Percentiles rank a stretch among this genome's conserved stretches.
Conservation (phyloP, 2,888 invertebrate species). For the Gymnocheta viridis region DNA sequence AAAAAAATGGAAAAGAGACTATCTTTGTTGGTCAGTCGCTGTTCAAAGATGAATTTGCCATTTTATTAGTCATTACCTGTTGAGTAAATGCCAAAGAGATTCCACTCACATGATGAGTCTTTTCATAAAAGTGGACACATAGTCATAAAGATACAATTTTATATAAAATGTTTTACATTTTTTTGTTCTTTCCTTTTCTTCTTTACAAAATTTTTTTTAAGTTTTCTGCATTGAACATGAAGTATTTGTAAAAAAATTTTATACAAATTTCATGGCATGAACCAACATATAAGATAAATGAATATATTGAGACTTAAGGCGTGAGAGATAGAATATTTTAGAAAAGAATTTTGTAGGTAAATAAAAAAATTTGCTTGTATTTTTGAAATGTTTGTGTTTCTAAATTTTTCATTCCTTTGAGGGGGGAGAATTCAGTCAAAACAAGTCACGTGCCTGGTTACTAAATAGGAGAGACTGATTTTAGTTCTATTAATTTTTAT, state of each 20-base stretch:
- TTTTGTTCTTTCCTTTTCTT: neutral
- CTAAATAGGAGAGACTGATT: no score
- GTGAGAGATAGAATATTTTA: neutral
- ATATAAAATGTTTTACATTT: neutral
- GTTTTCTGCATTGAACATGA: neutral
- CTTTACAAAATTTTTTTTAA: neutral
- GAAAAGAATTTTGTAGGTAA: neutral
- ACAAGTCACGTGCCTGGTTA: no score
- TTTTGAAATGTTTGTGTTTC: no score
- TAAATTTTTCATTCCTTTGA: no score
- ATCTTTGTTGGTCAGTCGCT: constrained; percentile 4
- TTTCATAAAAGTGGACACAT: neutral
- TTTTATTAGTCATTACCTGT: constrained; percentile 65
- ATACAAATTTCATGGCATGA: neutral
- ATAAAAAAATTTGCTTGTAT: neutral
- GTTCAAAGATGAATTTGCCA: constrained; percentile 36
- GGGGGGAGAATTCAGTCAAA: no score
- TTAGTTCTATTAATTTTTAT: no score
- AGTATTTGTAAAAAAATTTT: neutral
- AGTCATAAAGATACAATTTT: neutral
- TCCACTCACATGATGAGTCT: constrained; percentile 9
- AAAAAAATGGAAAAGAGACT: constrained; percentile 1
- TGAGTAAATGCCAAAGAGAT: constrained; percentile 51
- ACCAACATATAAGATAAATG: neutral
- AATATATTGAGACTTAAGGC: neutral